Conservation (phyloP, 1,140 invertebrate species). For the Pachypeltis micranthus region DNA sequence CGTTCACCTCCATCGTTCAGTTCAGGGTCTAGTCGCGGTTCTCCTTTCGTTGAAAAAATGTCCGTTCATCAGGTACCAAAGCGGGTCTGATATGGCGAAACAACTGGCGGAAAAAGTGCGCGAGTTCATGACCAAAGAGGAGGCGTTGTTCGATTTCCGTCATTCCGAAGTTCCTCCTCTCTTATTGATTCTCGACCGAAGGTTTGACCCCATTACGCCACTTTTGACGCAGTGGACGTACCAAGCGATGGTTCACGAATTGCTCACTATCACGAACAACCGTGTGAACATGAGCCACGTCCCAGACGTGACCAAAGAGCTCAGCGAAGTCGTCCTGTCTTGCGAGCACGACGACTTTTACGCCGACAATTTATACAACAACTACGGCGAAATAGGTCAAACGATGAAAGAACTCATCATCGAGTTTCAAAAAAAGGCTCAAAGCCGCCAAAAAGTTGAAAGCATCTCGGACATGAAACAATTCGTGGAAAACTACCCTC, state of each 20-base stretch:
- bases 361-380: conserved; percentile 85
- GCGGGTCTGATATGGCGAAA: conserved; percentile 71
- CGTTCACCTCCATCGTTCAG: conserved; percentile 56
- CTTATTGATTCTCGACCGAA: conserved; percentile 77
- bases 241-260: conserved; percentile 98
- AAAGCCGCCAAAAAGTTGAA: conserved; percentile 94
- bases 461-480: conserved; percentile 98
- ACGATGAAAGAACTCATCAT: conserved; percentile 96
- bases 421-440: conserved; percentile 91
- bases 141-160: conserved; percentile 72
- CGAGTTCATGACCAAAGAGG: conserved; percentile 76
- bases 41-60: conserved; percentile 85
- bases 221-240: conserved; percentile 99
- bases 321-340: conserved; percentile 85
- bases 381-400: conserved; percentile 96
- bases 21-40: conserved; percentile 74
- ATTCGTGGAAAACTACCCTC: conserved; percentile 96
- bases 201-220: conserved; percentile 91
- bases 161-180: conserved; percentile 58
- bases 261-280: conserved; percentile 90
- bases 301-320: conserved; percentile 72
- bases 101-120: conserved; percentile 73
- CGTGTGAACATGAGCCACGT: conserved; percentile 78
- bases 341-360: conserved; percentile 97
- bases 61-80: conserved; percentile 84